Conservation (phyloP, 2,797 vertebrate genomes). For the Gymnoscopelus braueri region DNA sequence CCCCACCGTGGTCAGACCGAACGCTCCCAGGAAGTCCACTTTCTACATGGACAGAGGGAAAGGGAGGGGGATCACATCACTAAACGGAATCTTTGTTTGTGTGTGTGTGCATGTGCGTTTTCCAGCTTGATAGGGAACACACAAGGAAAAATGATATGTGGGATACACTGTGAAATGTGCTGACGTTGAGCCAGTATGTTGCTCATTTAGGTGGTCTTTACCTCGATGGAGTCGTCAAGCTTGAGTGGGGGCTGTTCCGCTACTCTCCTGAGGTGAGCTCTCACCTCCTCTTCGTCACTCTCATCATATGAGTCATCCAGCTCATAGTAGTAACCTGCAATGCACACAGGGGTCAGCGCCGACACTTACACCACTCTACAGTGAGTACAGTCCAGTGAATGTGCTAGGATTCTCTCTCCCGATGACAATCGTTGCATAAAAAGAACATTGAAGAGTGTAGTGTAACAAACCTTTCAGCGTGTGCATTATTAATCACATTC, state of each 20-base stretch:
- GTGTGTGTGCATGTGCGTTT: too few relatives aligned
- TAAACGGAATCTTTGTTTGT: too few relatives aligned
- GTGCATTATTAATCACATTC: too few relatives aligned
- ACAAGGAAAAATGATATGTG: background rate
- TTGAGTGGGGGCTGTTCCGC: slow-evolving; percentile 95
- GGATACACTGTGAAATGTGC: background rate
- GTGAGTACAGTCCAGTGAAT: too few relatives aligned
- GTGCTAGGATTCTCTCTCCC: too few relatives aligned
- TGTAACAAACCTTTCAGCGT: background rate
- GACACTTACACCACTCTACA: background rate
- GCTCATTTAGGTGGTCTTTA: slow-evolving; percentile 53
- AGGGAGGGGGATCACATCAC: background rate
- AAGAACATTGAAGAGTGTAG: background rate
- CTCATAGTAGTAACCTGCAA: slow-evolving; percentile 95
- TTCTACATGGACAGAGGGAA: slow-evolving; percentile 78
- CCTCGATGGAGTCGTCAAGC: slow-evolving; percentile 94
- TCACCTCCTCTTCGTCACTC: slow-evolving; percentile 96
- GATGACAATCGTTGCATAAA: too few relatives aligned
- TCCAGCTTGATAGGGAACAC: too few relatives aligned
- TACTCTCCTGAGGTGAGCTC: slow-evolving; percentile 93
- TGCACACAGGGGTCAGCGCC: slow-evolving; percentile 35
- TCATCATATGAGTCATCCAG: slow-evolving; percentile 97
- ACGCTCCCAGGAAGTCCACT: slow-evolving; percentile 91
- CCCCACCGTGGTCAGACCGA: slow-evolving; percentile 90
- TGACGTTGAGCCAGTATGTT: background rate